Base-by-base conservation (phyloP, 2,113 vertebrate species). In the Atractosteus spatula region DNA sequence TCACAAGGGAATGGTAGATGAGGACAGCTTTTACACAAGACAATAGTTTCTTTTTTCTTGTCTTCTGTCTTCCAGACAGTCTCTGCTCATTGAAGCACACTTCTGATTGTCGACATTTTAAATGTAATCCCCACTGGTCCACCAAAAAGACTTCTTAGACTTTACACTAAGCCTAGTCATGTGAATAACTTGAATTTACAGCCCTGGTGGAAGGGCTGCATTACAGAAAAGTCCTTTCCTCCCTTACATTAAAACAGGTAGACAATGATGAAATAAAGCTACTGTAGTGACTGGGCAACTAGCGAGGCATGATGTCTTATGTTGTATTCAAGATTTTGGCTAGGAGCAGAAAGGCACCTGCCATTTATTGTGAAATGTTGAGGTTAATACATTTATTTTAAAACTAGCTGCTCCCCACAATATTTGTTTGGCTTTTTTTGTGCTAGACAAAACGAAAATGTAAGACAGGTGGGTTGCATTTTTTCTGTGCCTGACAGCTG, bases 1-100 rank as follows among this genome's bases (percentile, higher is more conserved):
- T 78, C 80, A 79, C 80, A 71, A 64, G 78, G 78, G 80, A 81
- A 79, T 70, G 55, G 77, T 41, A 72, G 68, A 66, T 66, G 69
- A 71, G 68, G 71, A 77, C 64, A 41, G 71, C 74, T 72, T 74
- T 71, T 47, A 62, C 55, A 17, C 67, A 69, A 68, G 71, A 64
- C 69, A 77, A 76, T 70, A 73, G 70, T 80, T 75, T 76, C 42
- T 41, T 42, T 4, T 17, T 66, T 79, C 43, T 7, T 7, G 29
- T 29, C 63, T 65, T 82, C 76, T 13, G 16, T 43, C 62, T 45
- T 3, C 8, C 14, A 59, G 68, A 61, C 55, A 61, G 55, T 29
- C 10, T 41, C 29, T 57, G 55, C 16, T 69, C 62, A 64, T 2
- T 57, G 41, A 62, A 41, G 7, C 4, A 16, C 62, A 42, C 41